Evolutionary conservation across 2,888 invertebrate genomes (phyloP).

Genomic region (Scaptomyza polygonia): DNA sequence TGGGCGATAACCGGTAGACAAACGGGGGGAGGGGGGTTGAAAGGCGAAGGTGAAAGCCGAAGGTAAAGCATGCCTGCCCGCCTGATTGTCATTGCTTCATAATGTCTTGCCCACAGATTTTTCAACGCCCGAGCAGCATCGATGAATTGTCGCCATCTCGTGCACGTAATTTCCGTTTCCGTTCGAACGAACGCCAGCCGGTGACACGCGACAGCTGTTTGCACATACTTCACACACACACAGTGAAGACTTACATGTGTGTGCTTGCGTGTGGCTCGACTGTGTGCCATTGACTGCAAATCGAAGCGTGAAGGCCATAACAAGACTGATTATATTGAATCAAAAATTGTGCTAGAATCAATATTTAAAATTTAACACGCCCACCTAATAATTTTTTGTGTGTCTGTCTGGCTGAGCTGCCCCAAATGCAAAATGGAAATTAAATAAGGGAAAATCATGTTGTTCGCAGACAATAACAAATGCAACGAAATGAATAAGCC

Average conservation of each 20-base stretch:
- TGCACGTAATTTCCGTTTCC: slow-evolving; percentile 81
- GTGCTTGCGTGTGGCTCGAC: not conserved
- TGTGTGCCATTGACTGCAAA: slow-evolving; percentile 65
- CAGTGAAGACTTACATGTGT: too few species aligned
- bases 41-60: not conserved
- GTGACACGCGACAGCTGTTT: slow-evolving; percentile 79
- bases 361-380: slow-evolving; percentile 73
- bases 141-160: slow-evolving; percentile 71
- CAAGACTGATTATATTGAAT: slow-evolving; percentile 73
- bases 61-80: not conserved
- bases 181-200: slow-evolving; percentile 74
- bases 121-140: slow-evolving; percentile 62
- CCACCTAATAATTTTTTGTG: slow-evolving; percentile 38
- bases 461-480: slow-evolving; percentile 7
- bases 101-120: slow-evolving; percentile 45
- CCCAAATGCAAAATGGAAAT: too few species aligned
- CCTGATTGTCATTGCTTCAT: slow-evolving; percentile 45
- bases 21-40: too few species aligned
- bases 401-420: slow-evolving; percentile 28
- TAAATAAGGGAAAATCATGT: slow-evolving; percentile 14
- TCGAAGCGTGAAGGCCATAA: slow-evolving; percentile 68
- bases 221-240: slow-evolving; percentile 66
- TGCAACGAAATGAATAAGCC: not conserved
- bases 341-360: slow-evolving; percentile 66
- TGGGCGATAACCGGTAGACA: not conserved